Conservation (phyloP, 2,113 vertebrate genomes). For the Chiloscyllium plagiosum region DNA sequence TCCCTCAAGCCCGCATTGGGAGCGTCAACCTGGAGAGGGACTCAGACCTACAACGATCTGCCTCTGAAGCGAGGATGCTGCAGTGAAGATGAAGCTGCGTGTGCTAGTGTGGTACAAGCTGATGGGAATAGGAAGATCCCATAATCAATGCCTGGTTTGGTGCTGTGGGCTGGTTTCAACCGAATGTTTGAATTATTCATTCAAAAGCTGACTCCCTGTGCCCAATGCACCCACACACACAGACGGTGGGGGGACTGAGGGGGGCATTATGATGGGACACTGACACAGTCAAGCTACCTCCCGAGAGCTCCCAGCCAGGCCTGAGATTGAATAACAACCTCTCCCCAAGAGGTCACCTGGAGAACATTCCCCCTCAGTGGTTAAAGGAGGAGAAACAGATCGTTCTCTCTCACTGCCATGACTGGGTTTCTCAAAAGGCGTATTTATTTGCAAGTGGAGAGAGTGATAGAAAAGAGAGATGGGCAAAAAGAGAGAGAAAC, state of each 20-base stretch:
- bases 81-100: not conserved
- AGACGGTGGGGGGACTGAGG: too few relatives aligned
- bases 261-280: not conserved
- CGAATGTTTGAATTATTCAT: not conserved
- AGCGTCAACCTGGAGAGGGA: too few relatives aligned
- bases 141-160: not conserved
- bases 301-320: not conserved
- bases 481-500: too few relatives aligned
- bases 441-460: constrained; percentile 20
- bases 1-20: too few relatives aligned
- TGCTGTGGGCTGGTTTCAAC: not conserved
- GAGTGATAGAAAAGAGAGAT: too few relatives aligned
- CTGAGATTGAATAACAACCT: not conserved
- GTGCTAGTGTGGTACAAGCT: not conserved
- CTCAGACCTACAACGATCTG: too few relatives aligned
- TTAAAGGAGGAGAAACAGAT: not conserved
- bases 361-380: not conserved
- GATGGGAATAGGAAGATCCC: not conserved
- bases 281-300: not conserved
- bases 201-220: too few relatives aligned
- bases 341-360: not conserved
- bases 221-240: too few relatives aligned
- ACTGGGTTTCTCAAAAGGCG: constrained; percentile 6
- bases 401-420: not conserved
- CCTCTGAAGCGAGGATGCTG: not conserved